Conservation (phyloP, 2,888 invertebrate species). For the Pachymerium ferrugineum region DNA sequence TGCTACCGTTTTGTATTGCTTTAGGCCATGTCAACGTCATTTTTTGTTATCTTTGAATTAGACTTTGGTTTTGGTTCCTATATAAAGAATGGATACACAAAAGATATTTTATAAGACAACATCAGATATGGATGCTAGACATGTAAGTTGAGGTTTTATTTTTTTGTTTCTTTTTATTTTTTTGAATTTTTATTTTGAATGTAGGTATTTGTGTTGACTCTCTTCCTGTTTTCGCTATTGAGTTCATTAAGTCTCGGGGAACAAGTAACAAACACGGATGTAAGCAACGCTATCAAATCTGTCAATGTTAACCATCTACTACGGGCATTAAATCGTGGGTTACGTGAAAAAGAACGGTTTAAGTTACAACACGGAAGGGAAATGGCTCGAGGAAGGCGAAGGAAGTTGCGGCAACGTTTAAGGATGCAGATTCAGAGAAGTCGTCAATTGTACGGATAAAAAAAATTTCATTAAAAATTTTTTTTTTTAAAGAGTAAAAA, state of each 20-base stretch:
- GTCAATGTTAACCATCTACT: background rate
- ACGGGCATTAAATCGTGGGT: background rate
- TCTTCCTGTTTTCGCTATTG: too few species aligned
- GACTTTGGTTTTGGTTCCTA: background rate
- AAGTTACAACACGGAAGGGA: background rate
- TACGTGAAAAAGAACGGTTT: background rate
- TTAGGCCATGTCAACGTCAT: background rate
- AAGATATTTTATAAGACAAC: background rate
- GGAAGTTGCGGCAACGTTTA: background rate
- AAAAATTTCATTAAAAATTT: too few species aligned
- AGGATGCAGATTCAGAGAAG: background rate
- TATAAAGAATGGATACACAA: background rate
- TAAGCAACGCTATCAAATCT: background rate
- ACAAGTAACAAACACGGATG: background rate
- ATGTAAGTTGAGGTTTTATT: background rate
- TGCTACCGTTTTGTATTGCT: background rate
- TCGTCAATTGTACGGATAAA: background rate
- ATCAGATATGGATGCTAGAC: background rate
- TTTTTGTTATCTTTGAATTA: background rate
- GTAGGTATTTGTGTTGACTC: background rate
- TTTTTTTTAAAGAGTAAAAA: too few species aligned
- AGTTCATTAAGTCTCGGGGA: background rate
- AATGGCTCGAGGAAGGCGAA: background rate
- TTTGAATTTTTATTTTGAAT: background rate
- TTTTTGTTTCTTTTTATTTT: background rate